Conservation (phyloP, 2,113 vertebrate species). For the Melanocharis versteri region DNA sequence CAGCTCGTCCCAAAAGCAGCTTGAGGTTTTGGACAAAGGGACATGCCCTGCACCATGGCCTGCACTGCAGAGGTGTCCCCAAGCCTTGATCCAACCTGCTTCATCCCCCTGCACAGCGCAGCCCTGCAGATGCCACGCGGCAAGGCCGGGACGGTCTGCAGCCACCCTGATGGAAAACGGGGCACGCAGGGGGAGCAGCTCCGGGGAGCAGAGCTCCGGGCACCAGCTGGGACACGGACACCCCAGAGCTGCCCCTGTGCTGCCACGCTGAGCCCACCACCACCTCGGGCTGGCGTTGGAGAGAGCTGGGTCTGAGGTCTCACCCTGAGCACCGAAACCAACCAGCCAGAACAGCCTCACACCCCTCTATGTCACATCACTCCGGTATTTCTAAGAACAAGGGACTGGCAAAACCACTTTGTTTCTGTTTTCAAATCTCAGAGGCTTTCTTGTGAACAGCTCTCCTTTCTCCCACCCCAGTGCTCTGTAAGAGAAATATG, state of each 20-base stretch:
- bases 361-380: neutral
- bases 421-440: neutral
- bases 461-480: neutral
- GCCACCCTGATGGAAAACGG: neutral
- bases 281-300: neutral
- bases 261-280: neutral
- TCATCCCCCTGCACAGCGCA: neutral
- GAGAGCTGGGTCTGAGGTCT: neutral
- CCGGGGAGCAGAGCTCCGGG: rapidly evolving
- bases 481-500: neutral
- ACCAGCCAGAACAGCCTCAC: neutral
- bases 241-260: neutral
- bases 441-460: neutral
- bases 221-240: neutral
- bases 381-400: neutral
- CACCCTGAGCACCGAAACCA: neutral
- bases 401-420: neutral
- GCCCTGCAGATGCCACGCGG: no score
- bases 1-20: neutral
- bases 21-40: neutral
- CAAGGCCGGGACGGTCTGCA: no score
- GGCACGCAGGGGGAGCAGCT: rapidly evolving
- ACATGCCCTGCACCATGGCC: neutral
- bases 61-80: neutral
- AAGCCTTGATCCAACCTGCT: neutral